Evolutionary conservation across 2,888 invertebrate species (phyloP), one percentile per base, ranked within the genome.

Genomic region (Uloborus plumipes): DNA sequence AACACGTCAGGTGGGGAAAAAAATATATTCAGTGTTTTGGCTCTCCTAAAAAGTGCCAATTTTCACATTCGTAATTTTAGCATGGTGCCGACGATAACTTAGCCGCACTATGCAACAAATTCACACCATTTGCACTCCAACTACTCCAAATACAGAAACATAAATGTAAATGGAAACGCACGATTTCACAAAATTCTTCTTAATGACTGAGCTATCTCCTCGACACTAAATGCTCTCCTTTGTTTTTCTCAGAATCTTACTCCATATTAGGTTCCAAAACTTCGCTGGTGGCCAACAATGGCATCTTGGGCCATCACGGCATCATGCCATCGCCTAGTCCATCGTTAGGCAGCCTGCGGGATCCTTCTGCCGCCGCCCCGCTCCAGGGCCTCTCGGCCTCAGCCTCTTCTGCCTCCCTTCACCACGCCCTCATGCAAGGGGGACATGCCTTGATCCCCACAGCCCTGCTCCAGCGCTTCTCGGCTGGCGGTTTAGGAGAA

Each of bases 241-340:
- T 39, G 9, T 39, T 39, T 20, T 51, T 50, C 11, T 49, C 53
- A 81, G 80, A 81, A 22, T 65, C 79, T 16, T 78, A 71, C 58
- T 71, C 78, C 14, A 66, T 61, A 15, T n/a, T 74, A 26, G 22
- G 55, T 49, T 62, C 74, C 47, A 81, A 81, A 50, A 55, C 79
- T 18, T 67, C 79, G 9, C 53, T 74, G 67, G 26, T 81, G 55
- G 26, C 67, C 4, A 67, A 51, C 53, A 74, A 62, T 53, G 61
- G 66, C n/a, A 59, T 73, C 13, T 7, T 72, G 20, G 66, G 72
- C 2, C 78, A 79, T 51, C 71, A 66, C 31, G 51, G 39, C 26
- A 51, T 79, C 14, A 64, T 74, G 74, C 71, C 82, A 3, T 82
- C 82, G 7, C 82, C 82, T 20, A 82, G 82, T 39, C 82, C 82